phyloP scores from a whole-genome alignment of 2,113 vertebrate species.

The Oncorhynchus mykiss region DNA sequence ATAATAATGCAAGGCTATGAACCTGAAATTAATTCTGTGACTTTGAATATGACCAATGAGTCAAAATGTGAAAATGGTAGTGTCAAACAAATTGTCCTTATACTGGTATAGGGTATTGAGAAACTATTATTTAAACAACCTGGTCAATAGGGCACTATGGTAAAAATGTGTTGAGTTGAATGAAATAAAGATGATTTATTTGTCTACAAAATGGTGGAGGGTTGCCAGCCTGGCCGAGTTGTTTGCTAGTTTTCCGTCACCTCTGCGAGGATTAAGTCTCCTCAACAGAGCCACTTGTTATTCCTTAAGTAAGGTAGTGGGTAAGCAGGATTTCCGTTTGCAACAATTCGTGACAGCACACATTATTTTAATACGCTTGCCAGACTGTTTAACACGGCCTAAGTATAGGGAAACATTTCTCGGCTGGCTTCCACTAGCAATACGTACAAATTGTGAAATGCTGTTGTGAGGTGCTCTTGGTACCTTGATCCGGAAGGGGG shows the following conservation, averaged over 20 bases:
- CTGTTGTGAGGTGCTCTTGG: not conserved
- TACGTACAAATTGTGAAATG: not conserved
- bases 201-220: not conserved
- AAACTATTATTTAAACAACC: no score
- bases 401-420: conserved; percentile 16
- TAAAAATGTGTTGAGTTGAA: not conserved
- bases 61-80: no score
- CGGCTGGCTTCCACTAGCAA: not conserved
- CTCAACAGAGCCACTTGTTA: conserved; percentile 59
- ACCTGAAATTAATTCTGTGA: no score
- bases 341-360: conserved; percentile 59
- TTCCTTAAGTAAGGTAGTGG: conserved; percentile 66
- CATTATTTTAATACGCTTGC: conserved; percentile 68
- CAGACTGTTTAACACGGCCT: conserved; percentile 64
- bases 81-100: no score
- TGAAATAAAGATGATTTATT: not conserved
- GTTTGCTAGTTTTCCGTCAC: conserved; percentile 52
- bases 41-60: no score
- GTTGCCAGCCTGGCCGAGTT: conserved; percentile 21
- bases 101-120: no score
- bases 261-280: conserved; percentile 39
- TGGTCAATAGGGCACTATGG: no score
- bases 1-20: no score
- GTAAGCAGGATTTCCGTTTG: conserved; percentile 76
- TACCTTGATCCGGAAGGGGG: not conserved